phyloP scores from a whole-genome alignment of 2,888 invertebrate species.

The Heliconius ismenius region DNA sequence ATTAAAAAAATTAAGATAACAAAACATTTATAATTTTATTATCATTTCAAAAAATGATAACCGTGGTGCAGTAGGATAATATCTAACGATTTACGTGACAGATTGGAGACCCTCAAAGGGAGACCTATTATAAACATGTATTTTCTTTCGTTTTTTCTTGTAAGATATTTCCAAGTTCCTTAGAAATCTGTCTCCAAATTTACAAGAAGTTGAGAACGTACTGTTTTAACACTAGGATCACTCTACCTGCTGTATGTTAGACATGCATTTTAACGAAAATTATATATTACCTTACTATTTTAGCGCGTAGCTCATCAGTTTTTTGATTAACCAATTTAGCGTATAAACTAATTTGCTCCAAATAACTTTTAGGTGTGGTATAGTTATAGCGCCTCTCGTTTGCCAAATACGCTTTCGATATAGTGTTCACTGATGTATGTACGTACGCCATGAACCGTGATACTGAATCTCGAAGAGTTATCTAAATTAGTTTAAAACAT shows the following conservation, averaged over 20 bases:
- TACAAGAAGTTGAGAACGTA: too few relatives aligned
- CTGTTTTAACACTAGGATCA: too few relatives aligned
- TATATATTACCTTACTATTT: slow-evolving; percentile 85
- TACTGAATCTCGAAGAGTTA: slow-evolving; percentile 89
- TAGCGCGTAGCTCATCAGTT: slow-evolving; percentile 91
- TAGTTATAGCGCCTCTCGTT: slow-evolving; percentile 97
- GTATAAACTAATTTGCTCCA: slow-evolving; percentile 97
- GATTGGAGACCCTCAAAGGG: too few relatives aligned
- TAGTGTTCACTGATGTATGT: slow-evolving; percentile 95
- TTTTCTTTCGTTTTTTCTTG: too few relatives aligned
- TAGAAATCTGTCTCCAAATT: too few relatives aligned
- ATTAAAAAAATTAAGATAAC: not conserved
- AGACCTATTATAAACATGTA: too few relatives aligned
- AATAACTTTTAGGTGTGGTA: slow-evolving; percentile 97
- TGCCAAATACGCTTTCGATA: slow-evolving; percentile 91
- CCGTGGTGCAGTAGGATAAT: too few relatives aligned
- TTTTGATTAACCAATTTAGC: slow-evolving; percentile 92
- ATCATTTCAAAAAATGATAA: too few relatives aligned
- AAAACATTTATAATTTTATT: too few relatives aligned
- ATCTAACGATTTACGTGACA: too few relatives aligned
- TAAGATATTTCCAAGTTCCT: too few relatives aligned
- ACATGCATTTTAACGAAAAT: not conserved
- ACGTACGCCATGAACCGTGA: slow-evolving; percentile 97
- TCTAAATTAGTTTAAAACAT: slow-evolving; percentile 65
- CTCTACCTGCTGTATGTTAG: too few relatives aligned